A percentile compares a stretch with the other conserved stretches of the same genome.
Evolutionary conservation across 1,140 invertebrate genomes (phyloP).

Genomic region (Drosophila sturtevanti): DNA sequence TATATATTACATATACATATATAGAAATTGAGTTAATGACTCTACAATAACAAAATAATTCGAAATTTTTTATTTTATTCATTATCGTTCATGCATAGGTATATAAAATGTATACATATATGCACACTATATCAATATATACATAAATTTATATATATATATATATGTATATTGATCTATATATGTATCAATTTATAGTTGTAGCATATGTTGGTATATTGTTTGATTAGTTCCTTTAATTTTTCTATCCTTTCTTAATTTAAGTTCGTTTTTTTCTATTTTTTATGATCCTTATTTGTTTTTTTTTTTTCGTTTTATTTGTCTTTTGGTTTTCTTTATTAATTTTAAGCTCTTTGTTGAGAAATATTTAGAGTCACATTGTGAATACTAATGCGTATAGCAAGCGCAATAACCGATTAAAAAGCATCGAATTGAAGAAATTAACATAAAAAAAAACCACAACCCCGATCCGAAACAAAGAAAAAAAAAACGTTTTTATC

Average conservation of each 20-base stretch:
- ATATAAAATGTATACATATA: too few species aligned
- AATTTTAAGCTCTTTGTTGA: constrained; percentile 51
- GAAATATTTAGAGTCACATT: constrained; percentile 40
- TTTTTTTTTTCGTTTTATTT: constrained; percentile 17
- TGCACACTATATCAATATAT: too few species aligned
- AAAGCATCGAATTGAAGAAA: constrained; percentile 17
- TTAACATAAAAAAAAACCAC: neutral
- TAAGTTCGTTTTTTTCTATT: neutral
- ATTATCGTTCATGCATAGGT: too few species aligned
- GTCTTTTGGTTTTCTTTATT: constrained; percentile 24
- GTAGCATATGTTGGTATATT: neutral
- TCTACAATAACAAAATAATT: too few species aligned
- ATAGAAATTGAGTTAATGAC: too few species aligned
- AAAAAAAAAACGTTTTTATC: constrained; percentile 13
- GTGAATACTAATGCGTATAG: constrained; percentile 37
- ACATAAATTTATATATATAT: neutral
- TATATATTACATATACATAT: too few species aligned
- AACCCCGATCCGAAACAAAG: neutral
- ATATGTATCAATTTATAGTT: too few species aligned
- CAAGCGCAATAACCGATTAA: constrained; percentile 28
- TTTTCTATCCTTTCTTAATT: neutral
- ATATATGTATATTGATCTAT: neutral
- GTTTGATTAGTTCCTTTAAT: neutral
- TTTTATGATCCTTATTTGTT: neutral
- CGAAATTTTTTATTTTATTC: too few species aligned